These are phyloP conservation scores for Megathymus violae DNA, from an alignment of 1,140 invertebrate species.

Conservation along the genomic window DNA sequence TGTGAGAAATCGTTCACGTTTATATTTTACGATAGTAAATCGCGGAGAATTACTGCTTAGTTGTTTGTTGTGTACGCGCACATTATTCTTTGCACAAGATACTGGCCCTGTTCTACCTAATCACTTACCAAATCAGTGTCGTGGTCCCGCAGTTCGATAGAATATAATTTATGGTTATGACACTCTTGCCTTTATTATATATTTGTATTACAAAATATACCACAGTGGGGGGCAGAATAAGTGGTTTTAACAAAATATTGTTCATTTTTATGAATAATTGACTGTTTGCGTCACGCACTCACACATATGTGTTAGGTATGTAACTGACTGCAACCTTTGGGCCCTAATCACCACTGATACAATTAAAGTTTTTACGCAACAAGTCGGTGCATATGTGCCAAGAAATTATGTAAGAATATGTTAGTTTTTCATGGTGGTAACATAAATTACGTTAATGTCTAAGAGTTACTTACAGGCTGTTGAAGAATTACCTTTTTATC, in stretches of 20 bases:
- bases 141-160: conserved; percentile 8
- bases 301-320: conserved; percentile 1
- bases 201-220: conserved; percentile 6
- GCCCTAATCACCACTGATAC: conserved; percentile 22
- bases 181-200: conserved; percentile 15
- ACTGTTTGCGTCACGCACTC: conserved; percentile 13
- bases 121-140: conserved; percentile 25
- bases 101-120: background rate
- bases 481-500: too few relatives aligned
- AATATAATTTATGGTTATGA: conserved; percentile 17
- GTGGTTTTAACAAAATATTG: conserved; percentile 14
- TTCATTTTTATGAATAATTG: background rate
- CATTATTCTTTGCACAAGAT: conserved; percentile 22
- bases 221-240: background rate
- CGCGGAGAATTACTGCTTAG: conserved; percentile 30
- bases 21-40: conserved; percentile 25
- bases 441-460: background rate
- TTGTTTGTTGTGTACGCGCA: conserved; percentile 5
- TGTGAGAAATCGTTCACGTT: conserved; percentile 27
- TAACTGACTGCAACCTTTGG: conserved; percentile 19
- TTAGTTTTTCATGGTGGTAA: too few relatives aligned
- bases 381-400: background rate
- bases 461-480: too few relatives aligned
- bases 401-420: background rate
- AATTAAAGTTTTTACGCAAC: conserved; percentile 18